Percentiles rank a stretch among this genome's conserved stretches.
Evolutionary conservation across 1,140 invertebrate species (phyloP).

Genomic region (Drosophila arizonae): DNA sequence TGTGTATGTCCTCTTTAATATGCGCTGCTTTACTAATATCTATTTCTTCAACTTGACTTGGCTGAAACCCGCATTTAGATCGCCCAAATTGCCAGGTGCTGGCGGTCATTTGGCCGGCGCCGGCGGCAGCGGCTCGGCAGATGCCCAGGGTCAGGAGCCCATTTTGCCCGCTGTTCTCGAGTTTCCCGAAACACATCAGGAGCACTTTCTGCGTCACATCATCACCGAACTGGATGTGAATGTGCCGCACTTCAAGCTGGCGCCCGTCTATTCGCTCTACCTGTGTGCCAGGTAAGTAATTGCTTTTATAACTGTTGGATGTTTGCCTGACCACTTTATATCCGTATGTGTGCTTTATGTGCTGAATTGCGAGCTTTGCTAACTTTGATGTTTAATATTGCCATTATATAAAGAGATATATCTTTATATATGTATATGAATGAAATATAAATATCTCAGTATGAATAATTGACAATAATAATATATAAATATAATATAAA

Average conservation of each 20-base stretch:
- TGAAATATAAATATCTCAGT: too few relatives aligned
- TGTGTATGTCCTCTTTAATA: not conserved
- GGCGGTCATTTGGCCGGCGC: conserved; percentile 49
- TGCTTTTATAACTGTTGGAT: not conserved
- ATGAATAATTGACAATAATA: too few relatives aligned
- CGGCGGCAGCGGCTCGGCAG: conserved; percentile 60
- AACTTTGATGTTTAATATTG: not conserved
- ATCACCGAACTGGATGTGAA: conserved; percentile 94
- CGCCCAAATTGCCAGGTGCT: conserved; percentile 70
- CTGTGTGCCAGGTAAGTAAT: conserved; percentile 89
- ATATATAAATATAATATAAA: too few relatives aligned
- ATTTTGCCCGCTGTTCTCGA: conserved; percentile 97
- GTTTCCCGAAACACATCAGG: conserved; percentile 96
- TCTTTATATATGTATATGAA: too few relatives aligned
- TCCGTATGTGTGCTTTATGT: not conserved
- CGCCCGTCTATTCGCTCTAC: conserved; percentile 97
- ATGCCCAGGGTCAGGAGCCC: conserved; percentile 88
- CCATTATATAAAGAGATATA: not conserved
- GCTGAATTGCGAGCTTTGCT: conserved; percentile 1
- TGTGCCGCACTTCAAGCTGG: conserved; percentile 92
- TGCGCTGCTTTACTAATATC: conserved; percentile 20
- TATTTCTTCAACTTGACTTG: conserved; percentile 27
- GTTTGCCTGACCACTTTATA: conserved; percentile 6
- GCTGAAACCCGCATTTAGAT: conserved; percentile 38
- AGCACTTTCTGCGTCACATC: conserved; percentile 93